Conservation (phyloP, 2,888 invertebrate species). For the Alloplasta piceator region DNA sequence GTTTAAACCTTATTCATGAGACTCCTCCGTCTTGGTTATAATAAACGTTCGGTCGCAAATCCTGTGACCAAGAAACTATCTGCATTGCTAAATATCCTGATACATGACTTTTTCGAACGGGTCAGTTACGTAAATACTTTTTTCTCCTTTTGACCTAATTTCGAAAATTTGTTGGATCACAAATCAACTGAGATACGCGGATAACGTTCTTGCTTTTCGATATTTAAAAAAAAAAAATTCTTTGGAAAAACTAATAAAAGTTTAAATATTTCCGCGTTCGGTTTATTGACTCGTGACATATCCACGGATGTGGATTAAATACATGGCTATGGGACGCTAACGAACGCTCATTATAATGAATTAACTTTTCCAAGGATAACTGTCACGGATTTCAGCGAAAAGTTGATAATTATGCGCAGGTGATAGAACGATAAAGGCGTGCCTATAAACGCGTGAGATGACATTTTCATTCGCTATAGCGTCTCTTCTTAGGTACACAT, state of each 20-base stretch:
- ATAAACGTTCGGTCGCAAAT: slow-evolving; percentile 18
- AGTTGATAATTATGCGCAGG: slow-evolving; percentile 62
- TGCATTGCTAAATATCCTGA: background rate
- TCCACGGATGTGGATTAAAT: too few species aligned
- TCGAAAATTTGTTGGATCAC: too few species aligned
- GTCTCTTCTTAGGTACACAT: slow-evolving; percentile 5
- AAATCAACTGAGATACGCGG: too few species aligned
- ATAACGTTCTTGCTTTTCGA: too few species aligned
- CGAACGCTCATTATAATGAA: slow-evolving; percentile 76
- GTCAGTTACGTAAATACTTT: too few species aligned
- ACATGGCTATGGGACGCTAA: slow-evolving; percentile 44
- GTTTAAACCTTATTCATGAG: slow-evolving; percentile 4
- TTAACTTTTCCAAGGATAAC: slow-evolving; percentile 74
- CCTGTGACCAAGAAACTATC: background rate
- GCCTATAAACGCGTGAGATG: slow-evolving; percentile 49
- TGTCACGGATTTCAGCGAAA: slow-evolving; percentile 72
- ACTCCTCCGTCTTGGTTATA: slow-evolving; percentile 2
- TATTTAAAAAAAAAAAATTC: too few species aligned
- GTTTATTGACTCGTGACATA: too few species aligned
- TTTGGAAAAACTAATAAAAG: too few species aligned
- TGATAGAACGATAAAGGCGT: slow-evolving; percentile 23
- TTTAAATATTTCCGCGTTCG: too few species aligned
- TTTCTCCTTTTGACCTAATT: too few species aligned
- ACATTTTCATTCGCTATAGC: slow-evolving; percentile 40
- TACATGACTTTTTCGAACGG: background rate